These are phyloP conservation scores for Deilephila elpenor DNA, from an alignment of 2,888 invertebrate species.

Conservation along the genomic window DNA sequence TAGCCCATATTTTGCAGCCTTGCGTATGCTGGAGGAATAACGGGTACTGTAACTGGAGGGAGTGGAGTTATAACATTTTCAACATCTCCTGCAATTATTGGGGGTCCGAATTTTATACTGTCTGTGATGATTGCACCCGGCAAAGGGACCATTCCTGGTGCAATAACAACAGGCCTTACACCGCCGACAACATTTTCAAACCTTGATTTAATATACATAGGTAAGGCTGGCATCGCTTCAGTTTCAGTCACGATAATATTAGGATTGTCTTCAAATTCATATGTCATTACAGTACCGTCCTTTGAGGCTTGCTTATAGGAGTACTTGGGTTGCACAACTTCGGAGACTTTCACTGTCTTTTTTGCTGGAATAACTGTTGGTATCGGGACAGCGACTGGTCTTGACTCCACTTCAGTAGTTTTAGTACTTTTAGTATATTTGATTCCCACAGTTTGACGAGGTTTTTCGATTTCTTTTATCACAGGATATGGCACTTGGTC, in stretches of 20 bases:
- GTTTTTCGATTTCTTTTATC: neutral
- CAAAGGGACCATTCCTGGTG: constrained; percentile 5
- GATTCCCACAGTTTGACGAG: neutral
- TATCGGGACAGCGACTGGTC: neutral
- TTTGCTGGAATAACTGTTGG: neutral
- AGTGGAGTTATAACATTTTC: constrained; percentile 14
- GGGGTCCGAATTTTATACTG: neutral
- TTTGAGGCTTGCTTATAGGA: constrained; percentile 50
- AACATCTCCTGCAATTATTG: constrained; percentile 21
- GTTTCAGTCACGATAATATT: constrained; percentile 48
- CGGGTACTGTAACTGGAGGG: neutral
- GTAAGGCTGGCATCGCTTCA: constrained; percentile 42
- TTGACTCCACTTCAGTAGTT: constrained; percentile 7
- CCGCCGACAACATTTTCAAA: constrained; percentile 44
- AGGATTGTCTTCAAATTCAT: constrained; percentile 44
- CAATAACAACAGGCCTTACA: constrained; percentile 28
- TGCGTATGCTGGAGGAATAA: constrained; percentile 16
- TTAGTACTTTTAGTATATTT: constrained; percentile 10
- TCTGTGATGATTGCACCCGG: constrained; percentile 16
- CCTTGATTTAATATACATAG: constrained; percentile 44
- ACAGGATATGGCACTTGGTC: neutral
- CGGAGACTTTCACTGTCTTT: constrained; percentile 31
- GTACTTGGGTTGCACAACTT: constrained; percentile 43
- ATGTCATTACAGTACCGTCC: constrained; percentile 46
- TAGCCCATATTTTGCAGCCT: constrained; percentile 14